A percentile compares a stretch with the other conserved stretches of the same genome.
Evolutionary conservation across 2,888 invertebrate species (phyloP).

Genomic region (Drosophila mimica): DNA sequence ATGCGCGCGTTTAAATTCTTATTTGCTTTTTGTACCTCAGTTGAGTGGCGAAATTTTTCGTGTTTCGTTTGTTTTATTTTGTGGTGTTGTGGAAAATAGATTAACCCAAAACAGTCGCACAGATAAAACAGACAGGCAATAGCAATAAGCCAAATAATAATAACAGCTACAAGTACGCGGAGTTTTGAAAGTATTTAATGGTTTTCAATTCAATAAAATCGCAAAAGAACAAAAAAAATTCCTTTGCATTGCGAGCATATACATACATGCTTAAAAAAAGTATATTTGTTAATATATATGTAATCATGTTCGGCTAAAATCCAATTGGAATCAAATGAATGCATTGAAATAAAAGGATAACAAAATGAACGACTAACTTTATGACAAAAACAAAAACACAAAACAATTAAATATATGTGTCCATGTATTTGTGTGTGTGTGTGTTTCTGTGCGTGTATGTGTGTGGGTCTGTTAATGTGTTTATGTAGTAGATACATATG

Average conservation of each 20-base stretch:
- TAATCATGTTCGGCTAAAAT: conserved; percentile 11
- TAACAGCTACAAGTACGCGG: conserved; percentile 13
- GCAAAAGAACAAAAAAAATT: conserved; percentile 4
- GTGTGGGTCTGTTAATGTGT: conserved; percentile 9
- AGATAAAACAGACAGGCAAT: conserved; percentile 15
- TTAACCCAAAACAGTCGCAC: conserved; percentile 32
- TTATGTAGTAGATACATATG: conserved; percentile 27
- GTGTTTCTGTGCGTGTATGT: conserved; percentile 8
- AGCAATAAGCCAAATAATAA: conserved; percentile 24
- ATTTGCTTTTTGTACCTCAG: conserved; percentile 79
- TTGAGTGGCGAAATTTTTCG: conserved; percentile 79
- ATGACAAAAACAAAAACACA: conserved; percentile 16
- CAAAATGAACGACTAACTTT: conserved; percentile 5
- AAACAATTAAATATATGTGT: conserved; percentile 16
- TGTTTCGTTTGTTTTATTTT: conserved; percentile 77
- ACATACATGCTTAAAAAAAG: conserved; percentile 13
- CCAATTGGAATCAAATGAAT: conserved; percentile 9
- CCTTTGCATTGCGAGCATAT: conserved; percentile 13
- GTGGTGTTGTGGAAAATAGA: conserved; percentile 53
- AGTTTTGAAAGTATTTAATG: conserved; percentile 15
- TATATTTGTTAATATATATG: conserved; percentile 8
- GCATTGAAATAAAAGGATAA: conserved; percentile 9
- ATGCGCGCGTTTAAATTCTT: conserved; percentile 78
- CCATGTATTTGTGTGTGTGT: conserved; percentile 19
- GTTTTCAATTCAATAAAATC: conserved; percentile 5